These are phyloP conservation scores for Neostethus bicornis DNA, from an alignment of 2,797 vertebrate species.

Conservation along the genomic window DNA sequence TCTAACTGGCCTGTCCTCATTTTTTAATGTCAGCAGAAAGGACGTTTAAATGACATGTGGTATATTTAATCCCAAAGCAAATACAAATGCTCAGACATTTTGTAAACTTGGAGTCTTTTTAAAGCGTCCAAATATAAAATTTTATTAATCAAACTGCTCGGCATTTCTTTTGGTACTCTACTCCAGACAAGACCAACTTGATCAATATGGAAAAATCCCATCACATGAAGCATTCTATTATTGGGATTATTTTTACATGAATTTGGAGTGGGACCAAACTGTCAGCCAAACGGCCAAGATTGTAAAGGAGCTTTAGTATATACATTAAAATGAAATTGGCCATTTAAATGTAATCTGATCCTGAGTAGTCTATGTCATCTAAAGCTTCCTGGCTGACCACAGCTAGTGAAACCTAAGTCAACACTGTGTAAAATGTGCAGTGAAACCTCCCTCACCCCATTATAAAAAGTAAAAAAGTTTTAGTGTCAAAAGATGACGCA, in stretches of 20 bases:
- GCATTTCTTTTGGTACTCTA: neutral
- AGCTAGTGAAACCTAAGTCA: conserved; percentile 60
- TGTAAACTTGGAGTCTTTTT: neutral
- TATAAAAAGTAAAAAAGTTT: conserved; percentile 17
- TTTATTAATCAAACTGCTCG: neutral
- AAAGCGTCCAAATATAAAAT: too few species aligned
- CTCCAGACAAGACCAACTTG: neutral
- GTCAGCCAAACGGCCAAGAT: neutral
- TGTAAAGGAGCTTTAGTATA: neutral
- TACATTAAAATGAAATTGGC: conserved; percentile 21
- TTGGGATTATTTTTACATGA: neutral
- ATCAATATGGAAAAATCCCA: neutral
- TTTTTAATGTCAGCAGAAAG: neutral
- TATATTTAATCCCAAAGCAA: neutral
- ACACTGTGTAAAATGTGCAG: conserved; percentile 62
- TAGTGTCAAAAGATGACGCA: conserved; percentile 3
- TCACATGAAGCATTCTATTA: neutral
- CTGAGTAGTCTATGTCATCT: conserved; percentile 25
- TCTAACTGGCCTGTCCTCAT: neutral
- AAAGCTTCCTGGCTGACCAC: conserved; percentile 36
- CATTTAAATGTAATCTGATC: conserved; percentile 44
- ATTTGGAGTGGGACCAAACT: neutral
- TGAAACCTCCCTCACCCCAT: conserved; percentile 42
- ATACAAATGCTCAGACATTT: too few species aligned
- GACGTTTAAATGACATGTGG: too few species aligned